A percentile compares a stretch with the other conserved stretches of the same genome.
These are phyloP conservation scores for Phainopepla nitens DNA, from an alignment of 2,113 vertebrate species.

Conservation along the genomic window DNA sequence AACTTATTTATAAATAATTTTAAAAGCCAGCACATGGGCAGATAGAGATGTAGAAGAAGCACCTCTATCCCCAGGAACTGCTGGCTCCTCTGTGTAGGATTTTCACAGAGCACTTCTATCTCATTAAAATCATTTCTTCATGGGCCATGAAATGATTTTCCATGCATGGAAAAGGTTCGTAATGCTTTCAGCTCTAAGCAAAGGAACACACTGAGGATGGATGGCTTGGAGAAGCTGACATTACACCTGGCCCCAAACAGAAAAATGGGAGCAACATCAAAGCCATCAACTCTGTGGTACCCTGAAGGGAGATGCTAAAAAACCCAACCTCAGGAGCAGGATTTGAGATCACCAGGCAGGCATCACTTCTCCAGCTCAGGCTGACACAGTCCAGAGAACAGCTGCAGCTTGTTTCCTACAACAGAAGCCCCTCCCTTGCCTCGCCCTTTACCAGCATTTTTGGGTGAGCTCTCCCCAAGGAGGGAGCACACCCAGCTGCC, in stretches of 20 bases:
- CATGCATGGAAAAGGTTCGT: background rate
- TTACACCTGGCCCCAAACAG: background rate
- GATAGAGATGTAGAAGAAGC: background rate
- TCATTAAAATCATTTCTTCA: conserved; percentile 17
- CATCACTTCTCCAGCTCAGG: background rate
- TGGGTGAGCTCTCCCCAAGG: background rate
- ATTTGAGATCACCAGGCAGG: background rate
- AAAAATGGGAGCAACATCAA: background rate
- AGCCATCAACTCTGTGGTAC: background rate
- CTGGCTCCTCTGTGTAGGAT: background rate
- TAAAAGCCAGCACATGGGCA: background rate
- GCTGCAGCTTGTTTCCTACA: background rate
- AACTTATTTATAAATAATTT: background rate
- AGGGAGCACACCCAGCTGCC: background rate
- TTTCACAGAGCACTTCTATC: conserved; percentile 38
- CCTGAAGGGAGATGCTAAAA: background rate
- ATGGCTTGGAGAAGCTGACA: background rate
- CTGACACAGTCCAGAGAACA: background rate
- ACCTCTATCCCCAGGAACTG: background rate
- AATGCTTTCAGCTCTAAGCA: background rate
- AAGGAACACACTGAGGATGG: background rate
- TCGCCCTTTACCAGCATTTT: background rate
- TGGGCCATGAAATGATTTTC: conserved; percentile 26
- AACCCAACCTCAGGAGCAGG: background rate
- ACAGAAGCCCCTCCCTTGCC: background rate